Evolutionary conservation across 1,140 invertebrate species (phyloP), one percentile per base, ranked within the genome.

Genomic region (Apis florea): DNA sequence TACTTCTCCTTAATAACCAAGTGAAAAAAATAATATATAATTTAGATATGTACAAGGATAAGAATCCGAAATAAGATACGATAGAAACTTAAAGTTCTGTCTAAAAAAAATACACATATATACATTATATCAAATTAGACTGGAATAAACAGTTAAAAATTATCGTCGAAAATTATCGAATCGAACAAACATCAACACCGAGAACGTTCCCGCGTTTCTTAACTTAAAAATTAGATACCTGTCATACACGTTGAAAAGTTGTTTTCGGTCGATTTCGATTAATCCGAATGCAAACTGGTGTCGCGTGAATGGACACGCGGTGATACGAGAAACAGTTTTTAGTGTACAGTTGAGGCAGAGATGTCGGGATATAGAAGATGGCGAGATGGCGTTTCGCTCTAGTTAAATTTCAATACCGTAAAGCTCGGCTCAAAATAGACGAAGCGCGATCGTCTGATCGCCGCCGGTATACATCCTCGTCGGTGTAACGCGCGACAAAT

Each of bases 401-500:
- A 84, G 87, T 89, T 89, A 87, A 89, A 89, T 88, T 87, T 87
- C 84, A 75, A 89, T 89, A 88, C 69, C 54, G 69, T 64, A 74
- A 86, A 80, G 54, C 83, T 63, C 26, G 76, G 40, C 79, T 69
- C 70, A 77, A 80, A 79, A 89, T 88, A 83, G 83, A 89, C 90
- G 89, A 88, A 87, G 86, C 89, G 89, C 81, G 89, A 66, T 90
- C 31, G 31, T 4, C 31, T 31, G 31, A n/a, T 31, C 4, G 89
- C 90, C 83, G 84, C 82, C 87, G 79, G 66, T 53, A 67, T 81
- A 40, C 31, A 75, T 84, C 75, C 79, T 76, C 85, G 79, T 83
- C 56, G 58, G 72, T 76, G 85, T 83, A 87, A 88, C 87, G 86
- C 71, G 86, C 86, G 85, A 85, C 84, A 87, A 90, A 90, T 91